A percentile compares a stretch with the other conserved stretches of the same genome.
These are phyloP conservation scores for Sebastes diploproa DNA, from an alignment of 2,797 vertebrate species.

Conservation along the genomic window DNA sequence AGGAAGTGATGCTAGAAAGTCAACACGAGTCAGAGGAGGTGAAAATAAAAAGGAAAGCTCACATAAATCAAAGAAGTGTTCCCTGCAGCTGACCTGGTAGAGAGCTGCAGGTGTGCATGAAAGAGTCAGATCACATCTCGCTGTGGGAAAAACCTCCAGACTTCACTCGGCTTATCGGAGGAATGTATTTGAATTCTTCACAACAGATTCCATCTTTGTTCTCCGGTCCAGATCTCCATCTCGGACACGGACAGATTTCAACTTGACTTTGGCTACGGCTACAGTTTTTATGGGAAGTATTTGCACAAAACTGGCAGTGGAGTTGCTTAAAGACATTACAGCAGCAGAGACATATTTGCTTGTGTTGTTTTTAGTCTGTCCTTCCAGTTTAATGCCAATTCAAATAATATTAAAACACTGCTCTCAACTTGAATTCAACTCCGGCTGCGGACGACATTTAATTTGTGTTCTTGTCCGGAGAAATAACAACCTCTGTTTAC, in stretches of 20 bases:
- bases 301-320: neutral
- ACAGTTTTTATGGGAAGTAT: neutral
- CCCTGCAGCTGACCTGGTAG: neutral
- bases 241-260: neutral
- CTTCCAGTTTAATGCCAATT: neutral
- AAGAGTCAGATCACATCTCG: neutral
- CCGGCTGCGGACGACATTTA: neutral
- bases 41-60: neutral
- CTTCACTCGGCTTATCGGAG: slow-evolving; percentile 46
- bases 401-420: neutral
- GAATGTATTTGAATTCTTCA: slow-evolving; percentile 75
- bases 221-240: slow-evolving; percentile 37
- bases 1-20: slow-evolving; percentile 56
- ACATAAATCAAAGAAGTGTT: neutral
- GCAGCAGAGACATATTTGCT: neutral
- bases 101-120: slow-evolving; percentile 11
- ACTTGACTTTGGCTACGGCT: neutral
- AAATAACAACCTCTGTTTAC: slow-evolving; percentile 25
- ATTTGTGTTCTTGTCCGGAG: neutral
- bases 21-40: slow-evolving; percentile 13
- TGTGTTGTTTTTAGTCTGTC: neutral
- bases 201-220: slow-evolving; percentile 65
- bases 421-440: neutral
- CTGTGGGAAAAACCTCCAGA: slow-evolving; percentile 8
- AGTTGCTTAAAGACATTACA: neutral